Base-by-base conservation (phyloP, 2,888 invertebrate genomes). In the Tenthredo mesomela region DNA sequence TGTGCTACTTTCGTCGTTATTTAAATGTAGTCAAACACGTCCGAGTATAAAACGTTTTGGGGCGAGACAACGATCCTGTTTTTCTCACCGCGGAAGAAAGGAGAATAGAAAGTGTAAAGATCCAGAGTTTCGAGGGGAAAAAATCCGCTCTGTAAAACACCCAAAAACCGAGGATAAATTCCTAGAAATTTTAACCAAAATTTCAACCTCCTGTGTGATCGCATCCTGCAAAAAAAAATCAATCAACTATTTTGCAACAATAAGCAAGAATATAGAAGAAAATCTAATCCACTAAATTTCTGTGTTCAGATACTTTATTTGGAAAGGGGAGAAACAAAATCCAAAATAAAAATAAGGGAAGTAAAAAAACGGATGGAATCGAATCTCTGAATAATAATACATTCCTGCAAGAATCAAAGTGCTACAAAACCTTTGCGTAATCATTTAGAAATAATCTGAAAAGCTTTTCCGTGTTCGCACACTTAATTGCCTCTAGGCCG, bases 61-160 rank as follows among this genome's bases (percentile, higher is more conserved):
- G 80, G 40, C 61, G 21, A 37, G 37, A 80, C 80, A 80, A 80
- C 40, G 80, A 58, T 77, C 29, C 61, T 78, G 40, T 58, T 58
- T 61, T 58, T 61, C 61, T 61, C 61, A 40, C 37, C 61, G 15
- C 9, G n/a, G 58, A 50, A 50, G 40, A 40, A 61, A n/a, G 40
- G 37, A 50, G 77, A 77, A 7, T 25, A 29, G 29, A 50, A 25
- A 50, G 33, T 25, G n/a, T 25, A 12, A 43, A 43, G 43, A 29
- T 43, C 43, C 29, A 33, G n/a, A 29, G 15, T 47, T 29, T 25
- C 18, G 3, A 54, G 50, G 18, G 29, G 15, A 5, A 77, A 25
- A 9, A 70, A 37, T 25, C 12, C 61, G 61, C 25, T 25, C 12
- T 61, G 61, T 12, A 4, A 25, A 61, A 61, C 61, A 25, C 21